These are phyloP conservation scores for Litocranius walleri DNA, from an alignment of 2,113 vertebrate species.

Conservation along the genomic window DNA sequence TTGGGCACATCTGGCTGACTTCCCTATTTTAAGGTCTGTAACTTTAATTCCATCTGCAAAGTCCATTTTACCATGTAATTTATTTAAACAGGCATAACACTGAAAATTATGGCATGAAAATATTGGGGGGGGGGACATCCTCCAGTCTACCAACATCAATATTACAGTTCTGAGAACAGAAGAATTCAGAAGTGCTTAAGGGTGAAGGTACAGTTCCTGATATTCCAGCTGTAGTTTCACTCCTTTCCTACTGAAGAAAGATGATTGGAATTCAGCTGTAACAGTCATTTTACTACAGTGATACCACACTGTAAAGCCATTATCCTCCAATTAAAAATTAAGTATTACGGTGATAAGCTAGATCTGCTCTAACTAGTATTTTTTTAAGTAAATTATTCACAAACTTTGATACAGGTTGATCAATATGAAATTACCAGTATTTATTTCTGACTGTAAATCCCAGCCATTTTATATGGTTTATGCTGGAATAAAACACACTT, in stretches of 20 bases:
- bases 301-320: not conserved
- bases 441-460: not conserved
- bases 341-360: not conserved
- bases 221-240: not conserved
- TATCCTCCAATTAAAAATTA: not conserved
- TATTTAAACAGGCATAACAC: not conserved
- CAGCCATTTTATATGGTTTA: not conserved
- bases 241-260: not conserved
- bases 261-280: not conserved
- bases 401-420: not conserved
- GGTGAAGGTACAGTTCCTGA: not conserved
- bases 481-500: not conserved
- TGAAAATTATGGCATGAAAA: not conserved
- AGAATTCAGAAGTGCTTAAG: not conserved
- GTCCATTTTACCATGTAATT: not conserved
- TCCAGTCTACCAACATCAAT: not conserved
- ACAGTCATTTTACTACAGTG: not conserved
- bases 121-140: not conserved
- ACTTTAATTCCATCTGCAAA: not conserved
- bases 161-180: not conserved
- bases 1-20: not conserved
- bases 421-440: not conserved
- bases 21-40: not conserved
- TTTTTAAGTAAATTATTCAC: constrained; percentile 7
- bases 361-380: not conserved